Conservation (phyloP, 2,888 invertebrate species). For the Subacronicta megacephala region DNA sequence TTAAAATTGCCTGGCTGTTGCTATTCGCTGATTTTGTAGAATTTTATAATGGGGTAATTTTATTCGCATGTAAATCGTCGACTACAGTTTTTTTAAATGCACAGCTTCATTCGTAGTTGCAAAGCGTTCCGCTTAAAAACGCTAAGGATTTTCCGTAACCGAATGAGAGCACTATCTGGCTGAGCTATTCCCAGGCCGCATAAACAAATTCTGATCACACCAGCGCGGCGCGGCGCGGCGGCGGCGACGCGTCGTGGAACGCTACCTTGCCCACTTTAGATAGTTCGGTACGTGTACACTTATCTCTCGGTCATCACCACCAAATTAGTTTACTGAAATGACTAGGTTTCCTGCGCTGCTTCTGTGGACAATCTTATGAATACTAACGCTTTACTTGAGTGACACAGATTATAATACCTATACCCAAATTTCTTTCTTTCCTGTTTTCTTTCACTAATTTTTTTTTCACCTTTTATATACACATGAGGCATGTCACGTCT, state of each 20-base stretch:
- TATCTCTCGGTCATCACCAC: conserved; percentile 50
- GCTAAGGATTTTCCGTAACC: conserved; percentile 83
- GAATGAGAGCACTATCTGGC: conserved; percentile 82
- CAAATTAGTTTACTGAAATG: conserved; percentile 41
- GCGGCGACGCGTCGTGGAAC: conserved; percentile 56
- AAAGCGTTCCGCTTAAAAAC: conserved; percentile 82
- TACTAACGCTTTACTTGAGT: neutral
- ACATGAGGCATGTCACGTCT: no score
- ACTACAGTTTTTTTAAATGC: conserved; percentile 75
- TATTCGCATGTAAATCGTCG: conserved; percentile 75
- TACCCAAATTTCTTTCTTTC: no score
- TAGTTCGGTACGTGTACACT: conserved; percentile 50
- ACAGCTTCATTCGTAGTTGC: conserved; percentile 83
- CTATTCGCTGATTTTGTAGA: conserved; percentile 55
- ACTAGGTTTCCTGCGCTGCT: conserved; percentile 28
- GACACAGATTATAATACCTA: no score
- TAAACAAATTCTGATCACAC: conserved; percentile 87
- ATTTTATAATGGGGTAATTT: conserved; percentile 70
- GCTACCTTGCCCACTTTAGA: conserved; percentile 58
- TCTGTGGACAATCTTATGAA: conserved; percentile 9
- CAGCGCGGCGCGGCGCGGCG: conserved; percentile 72
- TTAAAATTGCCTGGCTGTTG: conserved; percentile 54
- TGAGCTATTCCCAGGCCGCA: conserved; percentile 83
- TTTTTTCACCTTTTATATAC: no score
- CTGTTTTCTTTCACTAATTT: no score